Conservation (phyloP, 1,140 invertebrate species). For the Venturia canescens region DNA sequence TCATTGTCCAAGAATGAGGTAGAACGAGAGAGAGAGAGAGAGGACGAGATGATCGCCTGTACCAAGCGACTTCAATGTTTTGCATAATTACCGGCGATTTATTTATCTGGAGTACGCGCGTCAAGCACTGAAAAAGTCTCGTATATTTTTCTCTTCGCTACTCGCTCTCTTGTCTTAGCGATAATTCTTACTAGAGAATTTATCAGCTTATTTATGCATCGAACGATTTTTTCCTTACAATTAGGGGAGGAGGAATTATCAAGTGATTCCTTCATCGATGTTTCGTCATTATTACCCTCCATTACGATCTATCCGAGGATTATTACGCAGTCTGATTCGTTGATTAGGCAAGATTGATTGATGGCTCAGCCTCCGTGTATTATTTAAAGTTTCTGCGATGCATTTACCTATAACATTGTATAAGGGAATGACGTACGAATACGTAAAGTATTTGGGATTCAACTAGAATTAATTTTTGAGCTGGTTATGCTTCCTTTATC, state of each 20-base stretch:
- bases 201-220: background rate
- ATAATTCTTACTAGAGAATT: background rate
- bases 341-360: conserved; percentile 3
- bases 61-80: conserved; percentile 22
- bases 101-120: conserved; percentile 54
- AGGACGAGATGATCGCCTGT: conserved; percentile 41
- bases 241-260: conserved; percentile 29
- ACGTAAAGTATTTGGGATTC: too few relatives aligned
- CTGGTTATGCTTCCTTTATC: too few relatives aligned
- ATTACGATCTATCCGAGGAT: background rate
- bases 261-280: conserved; percentile 16
- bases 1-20: conserved; percentile 47
- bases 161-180: background rate
- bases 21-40: background rate
- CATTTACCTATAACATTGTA: too few relatives aligned
- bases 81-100: conserved; percentile 53
- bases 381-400: background rate
- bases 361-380: background rate
- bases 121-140: conserved; percentile 1
- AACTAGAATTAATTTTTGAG: too few relatives aligned
- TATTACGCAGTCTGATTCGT: background rate
- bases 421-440: too few relatives aligned
- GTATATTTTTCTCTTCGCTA: background rate
- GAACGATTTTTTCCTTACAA: background rate
- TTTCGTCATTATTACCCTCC: conserved; percentile 32